phyloP scores from a whole-genome alignment of 1,140 invertebrate species.

The Pachypsylla venusta region DNA sequence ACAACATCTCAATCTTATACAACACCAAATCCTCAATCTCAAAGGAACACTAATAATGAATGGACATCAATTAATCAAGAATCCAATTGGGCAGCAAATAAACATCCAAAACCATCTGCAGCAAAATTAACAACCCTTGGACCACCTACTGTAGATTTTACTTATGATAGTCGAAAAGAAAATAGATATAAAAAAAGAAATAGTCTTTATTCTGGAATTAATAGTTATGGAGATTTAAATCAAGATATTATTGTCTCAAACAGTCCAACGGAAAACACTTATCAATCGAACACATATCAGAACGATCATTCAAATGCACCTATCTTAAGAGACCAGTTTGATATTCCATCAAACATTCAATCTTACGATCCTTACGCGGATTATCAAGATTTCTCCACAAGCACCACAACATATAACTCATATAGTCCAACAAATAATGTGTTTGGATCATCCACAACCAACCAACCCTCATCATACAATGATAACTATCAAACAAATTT shows the following conservation, averaged over 20 bases:
- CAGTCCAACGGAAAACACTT: background rate
- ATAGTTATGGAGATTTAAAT: background rate
- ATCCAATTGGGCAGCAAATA: background rate
- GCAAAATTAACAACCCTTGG: background rate
- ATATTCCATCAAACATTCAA: background rate
- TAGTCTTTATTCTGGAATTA: background rate
- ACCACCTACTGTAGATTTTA: background rate
- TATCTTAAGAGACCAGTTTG: background rate
- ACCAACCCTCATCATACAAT: background rate
- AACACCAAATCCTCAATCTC: background rate
- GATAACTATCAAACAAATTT: background rate
- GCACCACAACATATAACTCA: background rate
- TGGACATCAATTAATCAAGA: background rate
- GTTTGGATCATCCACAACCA: background rate
- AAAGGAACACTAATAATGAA: background rate
- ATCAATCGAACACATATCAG: background rate
- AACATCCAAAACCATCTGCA: background rate
- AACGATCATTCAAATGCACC: background rate
- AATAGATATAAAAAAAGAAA: background rate
- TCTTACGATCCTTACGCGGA: background rate
- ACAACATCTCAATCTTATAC: background rate
- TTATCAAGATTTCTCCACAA: background rate
- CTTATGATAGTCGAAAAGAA: background rate
- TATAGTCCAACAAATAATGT: background rate
- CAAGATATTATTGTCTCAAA: background rate